Base-by-base conservation (phyloP, 2,113 vertebrate species). In the Brienomyrus longianalis region DNA sequence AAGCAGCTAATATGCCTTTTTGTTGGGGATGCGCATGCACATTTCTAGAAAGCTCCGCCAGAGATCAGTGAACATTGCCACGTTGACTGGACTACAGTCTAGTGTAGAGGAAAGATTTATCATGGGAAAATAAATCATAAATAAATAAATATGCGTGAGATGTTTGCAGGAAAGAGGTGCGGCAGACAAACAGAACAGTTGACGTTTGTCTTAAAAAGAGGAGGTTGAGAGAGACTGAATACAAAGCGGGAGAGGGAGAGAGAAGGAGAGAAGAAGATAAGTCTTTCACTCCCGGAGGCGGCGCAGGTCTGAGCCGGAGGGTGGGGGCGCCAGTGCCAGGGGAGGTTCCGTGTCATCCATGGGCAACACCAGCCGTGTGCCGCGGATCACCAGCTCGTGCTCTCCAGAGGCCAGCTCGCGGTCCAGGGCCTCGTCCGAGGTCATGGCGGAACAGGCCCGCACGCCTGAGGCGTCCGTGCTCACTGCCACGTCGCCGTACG, bases 311-410 rank as follows among this genome's bases (percentile, higher is more conserved):
- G 93, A 92, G 89, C 52, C 89, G 0, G 94, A 93, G 1, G 94
- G 94, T n/a, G 94, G 93, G 0, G 94, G 93, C 83, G 97, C 92
- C 2, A 95, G 91, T 27, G 93, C 93, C 66, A 97, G 95, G 0
- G 97, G 96, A 0, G 96, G 94, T 84, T 97, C 97, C 0, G 94
- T 95, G 92, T 98, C 97, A 1, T 98, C 97, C 96, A 97, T 97
- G 52, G 97, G 97, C 87, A 98, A 96, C 66, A 98, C 98, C 91
- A 98, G 95, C 87, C 97, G 97, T 0, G 97, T 98, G 4, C 97
- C 98, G 84, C 97, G 95, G 92, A 98, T 97, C 5, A 97, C 95
- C 23, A 97, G 96, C 92, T 98, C 97, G 0, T 97, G 96, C 89
- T 98, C 98, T 2, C 96, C 96, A 88, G 96, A 94, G 4, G 94